Base-by-base conservation (phyloP, 2,113 vertebrate species). In the Hippocampus barbouri region DNA sequence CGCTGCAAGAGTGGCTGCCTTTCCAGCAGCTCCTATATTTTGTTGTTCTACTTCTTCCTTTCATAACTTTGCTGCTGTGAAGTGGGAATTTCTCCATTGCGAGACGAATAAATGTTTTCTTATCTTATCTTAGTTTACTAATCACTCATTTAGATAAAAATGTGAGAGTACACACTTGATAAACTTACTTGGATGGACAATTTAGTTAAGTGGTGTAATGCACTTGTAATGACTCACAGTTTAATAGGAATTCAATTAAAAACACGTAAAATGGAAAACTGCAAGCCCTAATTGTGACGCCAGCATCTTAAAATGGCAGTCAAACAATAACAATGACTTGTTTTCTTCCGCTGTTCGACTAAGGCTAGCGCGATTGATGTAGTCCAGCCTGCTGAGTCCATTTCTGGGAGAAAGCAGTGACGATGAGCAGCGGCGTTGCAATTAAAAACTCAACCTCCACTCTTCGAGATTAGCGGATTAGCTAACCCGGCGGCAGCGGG, bases 401-500 rank as follows among this genome's bases (percentile, higher is more conserved):
- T 70, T 45, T 65, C 66, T 38, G 64, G 69, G 76, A 78, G 51
- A 63, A 77, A 16, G 45, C 70, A 10, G 72, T 38, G 53, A 75
- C 23, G 64, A 77, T 74, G 77, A 53, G 68, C 65, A 76, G 74
- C 75, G 77, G 70, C 76, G 79, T 81, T 77, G 80, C 74, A 79
- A 79, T 38, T 81, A 75, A 82, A 87, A 85, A 61, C 66, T 69
- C 73, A 68, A 65, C 74, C 85, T 79, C 73, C 74, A 80, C 74
- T 70, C 23, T 73, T 77, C 72, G 80, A 88, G 86, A 86, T 89
- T 83, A 89, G 66, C 79, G 81, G 85, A 86, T 90, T 87, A 89
- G n/a, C 56, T 45, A 75, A 30, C 77, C 73, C 53, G 72, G 72
- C 74, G 69, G 68, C 73, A 79, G 85, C 66, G 86, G 80, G 83